Evolutionary conservation across 2,888 invertebrate species (phyloP).

Genomic region (Anagyrus pseudococci): DNA sequence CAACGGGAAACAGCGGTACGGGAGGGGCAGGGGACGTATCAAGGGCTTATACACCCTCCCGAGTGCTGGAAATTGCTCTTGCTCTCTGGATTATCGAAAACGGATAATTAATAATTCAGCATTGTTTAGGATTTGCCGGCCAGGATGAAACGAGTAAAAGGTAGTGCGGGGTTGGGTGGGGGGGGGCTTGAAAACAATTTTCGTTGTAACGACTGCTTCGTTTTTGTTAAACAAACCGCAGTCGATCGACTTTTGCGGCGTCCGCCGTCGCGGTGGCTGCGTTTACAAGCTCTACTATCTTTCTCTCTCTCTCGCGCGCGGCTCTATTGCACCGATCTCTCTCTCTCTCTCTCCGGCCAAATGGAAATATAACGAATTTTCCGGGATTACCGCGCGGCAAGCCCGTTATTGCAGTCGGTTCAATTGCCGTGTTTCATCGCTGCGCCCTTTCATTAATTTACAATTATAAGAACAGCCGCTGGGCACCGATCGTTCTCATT

Average conservation of each 20-base stretch:
- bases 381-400: not conserved
- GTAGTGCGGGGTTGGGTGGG: no score
- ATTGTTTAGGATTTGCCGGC: slow-evolving; percentile 1
- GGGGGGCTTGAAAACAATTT: slow-evolving; percentile 9
- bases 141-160: no score
- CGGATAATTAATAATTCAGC: slow-evolving; percentile 24
- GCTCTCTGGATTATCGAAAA: no score
- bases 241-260: no score
- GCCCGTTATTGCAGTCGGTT: not conserved
- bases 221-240: slow-evolving; percentile 1
- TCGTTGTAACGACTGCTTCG: not conserved
- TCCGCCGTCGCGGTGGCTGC: not conserved
- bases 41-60: not conserved
- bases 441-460: not conserved
- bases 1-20: not conserved
- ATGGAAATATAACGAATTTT: slow-evolving; percentile 1
- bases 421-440: not conserved
- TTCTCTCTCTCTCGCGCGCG: not conserved
- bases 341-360: not conserved
- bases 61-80: no score
- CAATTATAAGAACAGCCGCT: no score
- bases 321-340: no score
- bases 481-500: no score
- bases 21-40: no score
- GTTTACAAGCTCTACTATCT: no score